phyloP scores from a whole-genome alignment of 92 coral and sea anemone genomes.

The Pocillopora meandrina region DNA sequence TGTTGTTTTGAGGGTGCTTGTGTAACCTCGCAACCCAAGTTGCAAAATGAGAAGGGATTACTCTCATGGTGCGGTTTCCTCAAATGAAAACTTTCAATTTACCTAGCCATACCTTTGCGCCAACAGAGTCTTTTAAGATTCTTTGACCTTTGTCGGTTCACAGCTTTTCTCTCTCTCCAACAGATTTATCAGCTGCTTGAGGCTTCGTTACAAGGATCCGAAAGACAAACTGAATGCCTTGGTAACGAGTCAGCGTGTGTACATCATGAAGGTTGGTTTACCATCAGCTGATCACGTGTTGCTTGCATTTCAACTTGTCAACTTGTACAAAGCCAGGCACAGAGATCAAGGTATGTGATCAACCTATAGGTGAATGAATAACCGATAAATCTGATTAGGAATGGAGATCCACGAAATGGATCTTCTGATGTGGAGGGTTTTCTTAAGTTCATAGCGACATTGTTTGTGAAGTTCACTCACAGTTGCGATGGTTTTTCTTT shows the following conservation, averaged over 20 bases:
- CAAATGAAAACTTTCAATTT: too few species aligned
- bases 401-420: too few species aligned
- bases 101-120: too few species aligned
- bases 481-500: not conserved
- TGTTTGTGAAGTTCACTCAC: not conserved
- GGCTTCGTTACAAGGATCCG: slow-evolving; percentile 66
- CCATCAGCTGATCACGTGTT: slow-evolving; percentile 77
- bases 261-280: slow-evolving; percentile 79
- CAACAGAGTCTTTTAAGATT: too few species aligned
- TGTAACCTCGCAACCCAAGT: too few species aligned
- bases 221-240: slow-evolving; percentile 81
- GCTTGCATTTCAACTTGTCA: slow-evolving; percentile 59
- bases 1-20: too few species aligned
- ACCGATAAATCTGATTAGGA: not conserved
- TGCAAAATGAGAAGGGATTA: not conserved
- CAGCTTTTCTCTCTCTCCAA: not conserved
- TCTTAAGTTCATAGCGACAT: too few species aligned
- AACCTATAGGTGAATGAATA: not conserved
- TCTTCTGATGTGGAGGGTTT: not conserved
- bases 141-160: not conserved
- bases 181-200: slow-evolving; percentile 85
- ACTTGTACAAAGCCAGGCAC: slow-evolving; percentile 79
- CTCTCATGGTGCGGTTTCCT: not conserved
- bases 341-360: slow-evolving; percentile 61
- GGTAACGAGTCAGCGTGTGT: slow-evolving; percentile 73